Conservation (phyloP, 2,797 vertebrate genomes). For the Sarcophilus harrisii region DNA sequence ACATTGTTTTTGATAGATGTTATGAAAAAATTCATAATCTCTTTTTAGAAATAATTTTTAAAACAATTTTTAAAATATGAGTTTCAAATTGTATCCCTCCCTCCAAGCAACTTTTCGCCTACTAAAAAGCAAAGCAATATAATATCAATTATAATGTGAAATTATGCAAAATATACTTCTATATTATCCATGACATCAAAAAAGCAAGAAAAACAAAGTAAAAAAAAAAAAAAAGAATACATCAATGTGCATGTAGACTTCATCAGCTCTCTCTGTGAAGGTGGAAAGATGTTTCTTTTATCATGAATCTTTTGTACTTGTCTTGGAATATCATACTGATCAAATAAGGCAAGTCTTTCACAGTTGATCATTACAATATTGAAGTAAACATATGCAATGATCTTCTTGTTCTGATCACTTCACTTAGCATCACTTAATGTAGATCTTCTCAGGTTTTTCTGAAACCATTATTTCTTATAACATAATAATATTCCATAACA, state of each 20-base stretch:
- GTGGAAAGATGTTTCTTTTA: background rate
- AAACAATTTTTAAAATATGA: background rate
- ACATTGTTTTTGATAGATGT: background rate
- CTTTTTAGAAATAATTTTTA: background rate
- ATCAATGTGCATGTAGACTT: background rate
- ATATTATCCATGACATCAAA: background rate
- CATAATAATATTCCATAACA: background rate
- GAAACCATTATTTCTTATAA: background rate
- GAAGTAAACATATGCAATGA: background rate
- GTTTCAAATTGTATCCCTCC: background rate
- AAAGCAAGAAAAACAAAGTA: background rate
- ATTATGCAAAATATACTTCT: background rate
- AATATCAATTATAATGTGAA: background rate
- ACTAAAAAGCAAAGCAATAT: background rate
- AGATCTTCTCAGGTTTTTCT: background rate
- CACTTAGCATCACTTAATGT: background rate
- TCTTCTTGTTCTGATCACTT: background rate
- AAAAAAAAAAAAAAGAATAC: background rate
- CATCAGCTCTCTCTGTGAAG: background rate
- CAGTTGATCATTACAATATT: background rate
- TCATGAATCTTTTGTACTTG: background rate
- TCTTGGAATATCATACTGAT: background rate
- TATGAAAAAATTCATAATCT: background rate
- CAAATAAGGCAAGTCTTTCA: background rate
- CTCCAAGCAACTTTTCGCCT: background rate